Evolutionary conservation across 2,888 invertebrate species (phyloP), one percentile per base, ranked within the genome.

Genomic region (Xestia rhomboidea): DNA sequence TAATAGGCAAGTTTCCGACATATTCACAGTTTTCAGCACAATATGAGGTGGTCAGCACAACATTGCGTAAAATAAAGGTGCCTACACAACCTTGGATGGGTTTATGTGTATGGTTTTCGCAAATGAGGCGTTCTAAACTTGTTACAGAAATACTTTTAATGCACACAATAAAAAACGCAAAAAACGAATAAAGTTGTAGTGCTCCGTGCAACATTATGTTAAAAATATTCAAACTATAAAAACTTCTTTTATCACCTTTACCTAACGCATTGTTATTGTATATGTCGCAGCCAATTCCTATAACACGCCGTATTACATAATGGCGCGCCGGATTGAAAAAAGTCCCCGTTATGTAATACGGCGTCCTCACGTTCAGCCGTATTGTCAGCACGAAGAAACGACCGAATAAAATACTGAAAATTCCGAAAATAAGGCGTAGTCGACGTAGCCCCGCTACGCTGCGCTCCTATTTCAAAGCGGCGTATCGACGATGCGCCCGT

Each of bases 1-100:
- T n/a, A 57, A 90, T 89, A 15, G 83, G 71, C 24, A 77, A 72
- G 15, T 71, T 82, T 49, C 79, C 85, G 13, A 93, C 83, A 15
- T 70, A 87, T 64, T 90, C 79, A 86, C 95, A 95, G 5, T 87
- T 87, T 78, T 87, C 73, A n/a, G 94, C 94, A 77, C 95, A 95
- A 76, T 81, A 89, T 5, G 90, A 87, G 0, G 94, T 93, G 18
- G 95, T 93, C 63, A 95, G 68, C 11, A 92, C 87, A 54, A 92
- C 84, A 67, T 91, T 90, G 1, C 90, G 88, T 49, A 88, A 85
- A 75, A 95, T 87, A 38, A 90, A 85, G 24, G 92, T 92, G 11
- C 94, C 95, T 34, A 93, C 71, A 75, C 95, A 95, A 82, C 91
- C 91, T 64, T 87, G 86, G 5, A 85, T 76, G 0, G 84, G 60